A percentile compares a stretch with the other conserved stretches of the same genome.
Conservation (phyloP, 2,797 vertebrate genomes). For the Poeciliopsis gracilis region DNA sequence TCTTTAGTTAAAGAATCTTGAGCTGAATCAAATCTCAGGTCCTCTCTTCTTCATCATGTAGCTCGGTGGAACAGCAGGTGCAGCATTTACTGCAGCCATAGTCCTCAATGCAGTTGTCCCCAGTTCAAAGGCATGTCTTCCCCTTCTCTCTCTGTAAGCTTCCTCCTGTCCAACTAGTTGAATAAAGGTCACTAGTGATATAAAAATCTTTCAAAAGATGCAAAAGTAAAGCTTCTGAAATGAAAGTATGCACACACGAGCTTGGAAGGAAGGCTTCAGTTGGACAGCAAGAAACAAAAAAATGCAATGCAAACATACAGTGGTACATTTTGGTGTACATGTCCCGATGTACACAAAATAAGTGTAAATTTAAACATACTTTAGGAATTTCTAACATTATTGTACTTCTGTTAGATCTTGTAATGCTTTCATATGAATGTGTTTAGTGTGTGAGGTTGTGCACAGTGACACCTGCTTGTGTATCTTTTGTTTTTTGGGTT, state of each 20-base stretch:
- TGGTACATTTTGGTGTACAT: background rate
- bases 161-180: too few relatives aligned
- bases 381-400: background rate
- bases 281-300: constrained; percentile 27
- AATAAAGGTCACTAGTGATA: too few relatives aligned
- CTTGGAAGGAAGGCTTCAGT: constrained; percentile 35
- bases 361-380: background rate
- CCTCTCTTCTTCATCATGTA: background rate
- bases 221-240: constrained; percentile 25
- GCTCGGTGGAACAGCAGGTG: too few relatives aligned
- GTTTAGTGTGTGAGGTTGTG: background rate
- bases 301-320: background rate
- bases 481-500: constrained; percentile 52
- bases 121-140: too few relatives aligned
- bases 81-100: too few relatives aligned
- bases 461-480: constrained; percentile 19
- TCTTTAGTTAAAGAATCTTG: background rate
- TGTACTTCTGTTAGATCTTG: constrained; percentile 24
- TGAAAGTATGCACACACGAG: constrained; percentile 59
- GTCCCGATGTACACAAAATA: background rate
- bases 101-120: too few relatives aligned
- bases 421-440: constrained; percentile 14
- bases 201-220: background rate
- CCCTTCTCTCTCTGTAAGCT: too few relatives aligned
- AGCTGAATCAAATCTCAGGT: background rate